Evolutionary conservation across 2,888 invertebrate species (phyloP).

Genomic region (Palloptera scutellata): DNA sequence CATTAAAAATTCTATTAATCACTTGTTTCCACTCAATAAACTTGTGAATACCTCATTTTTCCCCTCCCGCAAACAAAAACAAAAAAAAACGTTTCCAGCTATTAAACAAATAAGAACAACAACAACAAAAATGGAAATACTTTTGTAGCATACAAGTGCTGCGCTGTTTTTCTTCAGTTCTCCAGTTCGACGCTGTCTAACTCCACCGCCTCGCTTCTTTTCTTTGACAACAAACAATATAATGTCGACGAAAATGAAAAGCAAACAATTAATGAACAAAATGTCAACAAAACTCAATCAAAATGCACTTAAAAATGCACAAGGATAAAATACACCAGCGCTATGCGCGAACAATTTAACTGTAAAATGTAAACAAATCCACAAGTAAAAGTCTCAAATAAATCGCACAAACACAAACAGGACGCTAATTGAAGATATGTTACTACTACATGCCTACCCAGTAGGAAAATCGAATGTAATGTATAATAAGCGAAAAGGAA

Average conservation of each 20-base stretch:
- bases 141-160: too few relatives aligned
- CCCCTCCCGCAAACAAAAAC: background rate
- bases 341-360: too few relatives aligned
- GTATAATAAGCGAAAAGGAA: too few relatives aligned
- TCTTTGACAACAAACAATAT: slow-evolving; percentile 16
- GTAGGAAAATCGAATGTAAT: too few relatives aligned
- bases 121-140: background rate
- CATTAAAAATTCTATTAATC: slow-evolving; percentile 41
- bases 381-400: too few relatives aligned
- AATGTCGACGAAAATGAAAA: slow-evolving; percentile 38
- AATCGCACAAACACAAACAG: too few relatives aligned
- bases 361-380: too few relatives aligned
- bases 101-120: background rate
- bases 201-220: too few relatives aligned
- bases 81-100: slow-evolving; percentile 5
- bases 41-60: slow-evolving; percentile 22
- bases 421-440: too few relatives aligned
- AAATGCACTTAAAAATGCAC: slow-evolving; percentile 41
- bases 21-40: slow-evolving; percentile 35
- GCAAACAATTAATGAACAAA: slow-evolving; percentile 39
- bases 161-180: too few relatives aligned
- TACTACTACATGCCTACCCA: too few relatives aligned
- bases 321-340: slow-evolving; percentile 16
- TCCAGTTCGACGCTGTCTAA: background rate
- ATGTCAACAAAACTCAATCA: slow-evolving; percentile 39